A percentile compares a stretch with the other conserved stretches of the same genome.
Evolutionary conservation across 2,888 invertebrate genomes (phyloP).

Genomic region (Osmoderma eremita): DNA sequence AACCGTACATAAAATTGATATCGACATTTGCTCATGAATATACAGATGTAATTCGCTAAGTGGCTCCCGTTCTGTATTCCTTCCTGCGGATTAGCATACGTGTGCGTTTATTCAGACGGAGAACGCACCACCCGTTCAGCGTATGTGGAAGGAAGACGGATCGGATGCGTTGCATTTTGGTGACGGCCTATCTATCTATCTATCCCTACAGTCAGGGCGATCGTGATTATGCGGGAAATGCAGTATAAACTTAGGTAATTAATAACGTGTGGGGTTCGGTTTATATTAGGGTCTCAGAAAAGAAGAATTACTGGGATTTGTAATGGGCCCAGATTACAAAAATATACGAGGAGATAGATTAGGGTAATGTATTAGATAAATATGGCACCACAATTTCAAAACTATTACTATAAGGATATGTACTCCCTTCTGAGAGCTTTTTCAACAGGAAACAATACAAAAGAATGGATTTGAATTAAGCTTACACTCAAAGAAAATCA

Average conservation of each 20-base stretch:
- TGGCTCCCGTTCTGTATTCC: constrained; percentile 35
- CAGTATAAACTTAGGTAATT: constrained; percentile 32
- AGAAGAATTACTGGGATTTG: too few relatives aligned
- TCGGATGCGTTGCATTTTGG: constrained; percentile 23
- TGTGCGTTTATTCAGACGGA: constrained; percentile 39
- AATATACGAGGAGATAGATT: too few relatives aligned
- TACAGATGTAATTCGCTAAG: constrained; percentile 54
- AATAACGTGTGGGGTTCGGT: constrained; percentile 6
- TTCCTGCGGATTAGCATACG: constrained; percentile 49
- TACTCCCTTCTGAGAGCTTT: too few relatives aligned
- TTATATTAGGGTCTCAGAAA: too few relatives aligned
- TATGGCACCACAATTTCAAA: too few relatives aligned
- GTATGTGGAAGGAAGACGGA: constrained; percentile 2
- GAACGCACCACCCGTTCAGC: background rate
- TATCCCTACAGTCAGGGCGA: constrained; percentile 16
- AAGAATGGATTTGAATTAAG: too few relatives aligned
- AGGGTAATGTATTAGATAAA: too few relatives aligned
- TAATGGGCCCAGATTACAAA: too few relatives aligned
- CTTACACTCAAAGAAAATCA: too few relatives aligned
- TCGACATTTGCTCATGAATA: constrained; percentile 54
- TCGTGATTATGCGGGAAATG: constrained; percentile 25
- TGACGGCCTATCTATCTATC: constrained; percentile 16
- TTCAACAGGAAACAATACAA: too few relatives aligned
- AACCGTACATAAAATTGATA: constrained; percentile 52
- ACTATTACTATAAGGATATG: too few relatives aligned